These are phyloP conservation scores for Thera britannica DNA, from an alignment of 2,888 invertebrate species.

Conservation along the genomic window DNA sequence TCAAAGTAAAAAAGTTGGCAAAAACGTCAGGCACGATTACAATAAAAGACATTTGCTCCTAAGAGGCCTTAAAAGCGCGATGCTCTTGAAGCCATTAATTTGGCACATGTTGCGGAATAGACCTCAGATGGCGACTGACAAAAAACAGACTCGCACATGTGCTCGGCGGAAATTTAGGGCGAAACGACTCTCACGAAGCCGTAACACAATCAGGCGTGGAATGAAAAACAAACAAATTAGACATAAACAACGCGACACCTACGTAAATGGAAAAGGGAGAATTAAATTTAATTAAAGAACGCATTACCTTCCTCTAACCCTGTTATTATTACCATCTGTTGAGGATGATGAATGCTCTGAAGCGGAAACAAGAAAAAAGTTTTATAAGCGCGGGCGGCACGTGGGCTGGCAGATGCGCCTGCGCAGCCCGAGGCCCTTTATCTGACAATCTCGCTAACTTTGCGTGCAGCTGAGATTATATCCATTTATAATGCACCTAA, in stretches of 20 bases:
- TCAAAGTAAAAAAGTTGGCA: not conserved
- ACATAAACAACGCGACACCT: conserved; percentile 53
- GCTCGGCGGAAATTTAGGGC: conserved; percentile 61
- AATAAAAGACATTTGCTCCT: conserved; percentile 30
- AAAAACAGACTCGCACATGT: conserved; percentile 78
- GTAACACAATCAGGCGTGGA: conserved; percentile 43
- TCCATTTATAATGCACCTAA: conserved; percentile 67
- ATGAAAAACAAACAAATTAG: conserved; percentile 49
- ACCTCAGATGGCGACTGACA: conserved; percentile 73
- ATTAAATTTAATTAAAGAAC: conserved; percentile 74
- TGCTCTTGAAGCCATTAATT: conserved; percentile 57
- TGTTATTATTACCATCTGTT: conserved; percentile 78
- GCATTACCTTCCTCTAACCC: conserved; percentile 64
- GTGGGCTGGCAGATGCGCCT: conserved; percentile 81
- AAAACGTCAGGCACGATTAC: not conserved
- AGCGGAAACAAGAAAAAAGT: conserved; percentile 67
- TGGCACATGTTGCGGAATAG: conserved; percentile 75
- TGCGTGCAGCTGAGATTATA: conserved; percentile 69
- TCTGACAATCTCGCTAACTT: conserved; percentile 66
- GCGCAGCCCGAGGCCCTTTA: conserved; percentile 71
- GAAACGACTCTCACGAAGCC: conserved; percentile 54
- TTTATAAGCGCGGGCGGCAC: conserved; percentile 73
- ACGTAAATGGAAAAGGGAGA: conserved; percentile 56
- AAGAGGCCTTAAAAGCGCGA: conserved; percentile 61
- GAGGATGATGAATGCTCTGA: conserved; percentile 75